Evolutionary conservation across 2,797 vertebrate species (phyloP).

Genomic region (Potorous gilbertii): DNA sequence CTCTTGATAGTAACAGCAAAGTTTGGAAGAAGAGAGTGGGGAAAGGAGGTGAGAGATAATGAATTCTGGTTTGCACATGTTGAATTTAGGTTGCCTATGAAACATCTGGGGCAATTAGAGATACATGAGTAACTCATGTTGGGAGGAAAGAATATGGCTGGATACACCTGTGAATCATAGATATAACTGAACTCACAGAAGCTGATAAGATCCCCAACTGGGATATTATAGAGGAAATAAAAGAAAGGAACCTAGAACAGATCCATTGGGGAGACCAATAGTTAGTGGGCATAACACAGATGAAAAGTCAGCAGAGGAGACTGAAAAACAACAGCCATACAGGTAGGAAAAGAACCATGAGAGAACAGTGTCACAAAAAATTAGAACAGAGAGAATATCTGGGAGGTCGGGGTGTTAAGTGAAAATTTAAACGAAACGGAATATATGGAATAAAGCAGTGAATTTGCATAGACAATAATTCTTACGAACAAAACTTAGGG

Average conservation of each 20-base stretch:
- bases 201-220: too few species aligned
- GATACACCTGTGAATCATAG: too few species aligned
- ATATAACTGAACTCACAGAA: too few species aligned
- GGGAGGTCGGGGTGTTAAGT: background rate
- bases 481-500: background rate
- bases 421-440: background rate
- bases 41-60: background rate
- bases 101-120: background rate
- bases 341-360: background rate
- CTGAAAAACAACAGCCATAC: background rate
- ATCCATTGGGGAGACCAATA: background rate
- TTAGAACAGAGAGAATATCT: too few species aligned
- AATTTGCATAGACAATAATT: background rate
- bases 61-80: background rate
- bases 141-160: too few species aligned
- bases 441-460: background rate
- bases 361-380: background rate
- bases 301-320: background rate
- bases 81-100: background rate
- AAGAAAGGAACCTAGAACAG: too few species aligned
- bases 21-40: background rate
- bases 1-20: background rate
- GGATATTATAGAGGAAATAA: too few species aligned
- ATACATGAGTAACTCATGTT: too few species aligned
- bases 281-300: background rate